Evolutionary conservation across 2,888 invertebrate species (phyloP).

Genomic region (Epistrophella euchroma): DNA sequence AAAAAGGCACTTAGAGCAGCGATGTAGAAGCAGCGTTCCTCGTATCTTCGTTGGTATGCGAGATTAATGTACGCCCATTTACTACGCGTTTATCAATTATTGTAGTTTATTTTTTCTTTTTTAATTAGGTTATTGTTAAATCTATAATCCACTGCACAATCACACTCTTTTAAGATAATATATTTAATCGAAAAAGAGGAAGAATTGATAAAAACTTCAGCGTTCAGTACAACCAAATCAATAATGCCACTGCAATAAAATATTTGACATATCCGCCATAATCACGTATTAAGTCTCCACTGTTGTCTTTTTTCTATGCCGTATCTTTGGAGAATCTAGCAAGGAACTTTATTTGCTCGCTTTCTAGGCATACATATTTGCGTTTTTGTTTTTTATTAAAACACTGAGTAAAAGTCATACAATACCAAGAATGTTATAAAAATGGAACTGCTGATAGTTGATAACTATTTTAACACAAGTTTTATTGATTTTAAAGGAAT

Average conservation of each 20-base stretch:
- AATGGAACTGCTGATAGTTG: constrained; percentile 12
- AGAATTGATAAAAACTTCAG: constrained; percentile 56
- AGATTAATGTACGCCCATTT: constrained; percentile 66
- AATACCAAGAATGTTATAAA: background rate
- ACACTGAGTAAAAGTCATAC: constrained; percentile 10
- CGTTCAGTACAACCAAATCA: constrained; percentile 67
- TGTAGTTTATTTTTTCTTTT: constrained; percentile 1
- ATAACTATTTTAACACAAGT: constrained; percentile 46
- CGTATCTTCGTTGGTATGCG: constrained; percentile 49
- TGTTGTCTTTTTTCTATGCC: constrained; percentile 35
- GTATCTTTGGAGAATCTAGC: constrained; percentile 33
- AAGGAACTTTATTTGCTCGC: constrained; percentile 42
- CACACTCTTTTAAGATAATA: constrained; percentile 1
- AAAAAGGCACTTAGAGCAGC: constrained; percentile 44
- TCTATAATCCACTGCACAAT: constrained; percentile 11
- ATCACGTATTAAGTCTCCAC: constrained; percentile 68
- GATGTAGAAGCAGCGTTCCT: constrained; percentile 55
- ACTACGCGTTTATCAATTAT: constrained; percentile 29
- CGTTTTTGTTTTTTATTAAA: constrained; percentile 10
- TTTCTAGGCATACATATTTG: constrained; percentile 32
- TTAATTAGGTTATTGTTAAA: constrained; percentile 13
- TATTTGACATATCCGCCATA: constrained; percentile 75
- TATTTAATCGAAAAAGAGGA: constrained; percentile 16
- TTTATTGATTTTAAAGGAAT: constrained; percentile 30
- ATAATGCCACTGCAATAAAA: constrained; percentile 72